phyloP scores from a whole-genome alignment of 1,140 invertebrate genomes.

The Drosophila pachea region DNA sequence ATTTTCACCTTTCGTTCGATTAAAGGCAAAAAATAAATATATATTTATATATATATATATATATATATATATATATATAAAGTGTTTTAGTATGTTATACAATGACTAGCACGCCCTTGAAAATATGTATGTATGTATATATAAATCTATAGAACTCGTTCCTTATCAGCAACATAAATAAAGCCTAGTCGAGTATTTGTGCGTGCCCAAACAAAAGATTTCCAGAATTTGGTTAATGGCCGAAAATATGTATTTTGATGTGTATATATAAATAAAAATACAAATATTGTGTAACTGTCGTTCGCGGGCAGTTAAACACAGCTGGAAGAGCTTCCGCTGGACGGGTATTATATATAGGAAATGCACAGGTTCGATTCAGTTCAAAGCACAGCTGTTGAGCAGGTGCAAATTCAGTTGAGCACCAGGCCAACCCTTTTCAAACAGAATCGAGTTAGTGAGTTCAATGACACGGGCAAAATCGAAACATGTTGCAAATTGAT shows the following conservation, averaged over 20 bases:
- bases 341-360: slow-evolving; percentile 5
- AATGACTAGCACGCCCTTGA: too few species aligned
- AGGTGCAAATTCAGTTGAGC: slow-evolving; percentile 4
- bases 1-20: too few species aligned
- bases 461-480: slow-evolving; percentile 32
- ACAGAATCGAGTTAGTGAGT: slow-evolving; percentile 7
- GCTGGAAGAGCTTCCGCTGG: neutral
- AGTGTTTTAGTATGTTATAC: neutral
- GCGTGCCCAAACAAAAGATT: too few species aligned
- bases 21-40: too few species aligned
- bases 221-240: too few species aligned
- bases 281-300: neutral
- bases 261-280: too few species aligned
- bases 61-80: neutral
- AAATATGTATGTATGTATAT: too few species aligned
- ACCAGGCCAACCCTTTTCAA: too few species aligned
- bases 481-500: slow-evolving; percentile 22
- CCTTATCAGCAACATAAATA: too few species aligned
- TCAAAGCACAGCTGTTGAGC: slow-evolving; percentile 12
- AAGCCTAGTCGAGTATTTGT: too few species aligned
- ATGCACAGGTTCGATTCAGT: slow-evolving; percentile 5
- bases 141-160: too few species aligned
- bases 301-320: slow-evolving; percentile 2
- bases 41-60: neutral
- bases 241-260: too few species aligned